Base-by-base conservation (phyloP, 1,140 invertebrate species). In the Drosophila parabipectinata region DNA sequence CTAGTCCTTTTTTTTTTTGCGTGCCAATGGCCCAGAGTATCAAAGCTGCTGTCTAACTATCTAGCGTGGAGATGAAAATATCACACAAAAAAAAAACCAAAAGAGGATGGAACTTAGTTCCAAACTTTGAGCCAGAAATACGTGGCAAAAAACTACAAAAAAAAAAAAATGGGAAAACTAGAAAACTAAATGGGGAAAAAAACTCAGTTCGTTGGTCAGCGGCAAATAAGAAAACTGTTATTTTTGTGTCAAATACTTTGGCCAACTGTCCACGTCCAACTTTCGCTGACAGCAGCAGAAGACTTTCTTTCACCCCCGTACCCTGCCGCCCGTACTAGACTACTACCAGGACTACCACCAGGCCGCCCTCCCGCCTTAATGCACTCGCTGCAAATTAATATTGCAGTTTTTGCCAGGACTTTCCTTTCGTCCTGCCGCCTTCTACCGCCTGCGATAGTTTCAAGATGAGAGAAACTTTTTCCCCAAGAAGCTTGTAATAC, bases 311-410 rank as follows among this genome's bases (percentile, higher is more conserved):
- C 62, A n/a, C 10, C 48, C 34, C 26, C 48, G 47, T 18, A 21
- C 24, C 21, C 62, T 44, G 15, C 41, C 63, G 21, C 60, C 45
- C 32, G 14, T 21, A 3, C 21, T 21, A 21, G 21, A 21, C 28
- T 7, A 34, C 41, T 3, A 7, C 28, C 21, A 8, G 21, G 21
- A 21, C 28, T 8, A 34, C 41, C 5, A 7, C 28, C 21, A 5
- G 21, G 21, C 39, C 14, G 14, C 14, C 0, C 39, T 1, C 18
- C 48, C 37, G 64, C 79, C 82, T 57, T 79, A 87, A 87, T 87
- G 82, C 78, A 87, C 82, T 87, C 83, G 82, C 83, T 87, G 82
- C 82, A 87, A 87, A 87, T 87, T 87, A 87, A 87, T 87, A 87
- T 87, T 87, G 82, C 78, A 87, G 48, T 88, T 82, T 82, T 84